Evolutionary conservation across 2,888 invertebrate species (phyloP), one percentile per base, ranked within the genome.

Genomic region (Agrotis segetum): DNA sequence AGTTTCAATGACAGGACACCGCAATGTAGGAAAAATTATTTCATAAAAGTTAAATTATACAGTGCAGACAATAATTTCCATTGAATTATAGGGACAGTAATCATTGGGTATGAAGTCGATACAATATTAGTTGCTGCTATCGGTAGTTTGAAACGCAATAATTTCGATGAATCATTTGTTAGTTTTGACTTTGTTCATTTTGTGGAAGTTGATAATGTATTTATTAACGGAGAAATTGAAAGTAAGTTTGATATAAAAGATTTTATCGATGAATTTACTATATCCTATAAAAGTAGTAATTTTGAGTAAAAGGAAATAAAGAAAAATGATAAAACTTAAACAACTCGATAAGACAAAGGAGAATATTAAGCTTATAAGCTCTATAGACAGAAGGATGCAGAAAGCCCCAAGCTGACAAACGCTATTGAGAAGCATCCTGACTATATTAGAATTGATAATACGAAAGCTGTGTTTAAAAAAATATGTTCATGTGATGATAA

Each of bases 1-100:
- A 81, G 58, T 75, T 81, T 77, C 77, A 86, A 82, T 82, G 77
- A 74, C 73, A 84, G 74, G 74, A 68, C 75, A 66, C 53, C 14
- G 46, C 46, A 61, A 56, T 46, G 52, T 50, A 66, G 69, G 65
- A 72, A 84, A 79, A 81, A 74, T 46, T 75, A 72, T 82, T 73
- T 74, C 53, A 85, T 83, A 82, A 84, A 86, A 71, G 66, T 69
- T 66, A 81, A 84, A 85, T 85, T 74, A 83, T 60, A 85, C 21
- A 58, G 63, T 72, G 53, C 46, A 66, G 60, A 71, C 59, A 76
- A 81, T 72, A 72, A 86, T 75, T 84, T 82, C 72, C 83, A 71
- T 71, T 67, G 77, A 79, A 85, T 77, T 72, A 78, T 74, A 72
- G 67, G 65, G 71, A 62, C 50, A 7, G 61, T 86, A 85, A 86